Evolutionary conservation across 1,140 invertebrate species (phyloP).

Genomic region (Samia ricini): DNA sequence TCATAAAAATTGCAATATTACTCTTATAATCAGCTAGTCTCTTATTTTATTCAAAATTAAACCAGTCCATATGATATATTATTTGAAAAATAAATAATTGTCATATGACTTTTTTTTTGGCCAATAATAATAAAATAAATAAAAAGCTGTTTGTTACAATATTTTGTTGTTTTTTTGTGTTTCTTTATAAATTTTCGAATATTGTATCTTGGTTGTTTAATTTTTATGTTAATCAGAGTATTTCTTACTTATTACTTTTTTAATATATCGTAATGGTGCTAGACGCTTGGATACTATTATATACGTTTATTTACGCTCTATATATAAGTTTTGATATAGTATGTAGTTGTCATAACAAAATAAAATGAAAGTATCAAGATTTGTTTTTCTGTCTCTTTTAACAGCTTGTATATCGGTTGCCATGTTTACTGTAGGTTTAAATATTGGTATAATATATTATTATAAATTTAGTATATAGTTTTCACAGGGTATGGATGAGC

Average conservation of each 20-base stretch:
- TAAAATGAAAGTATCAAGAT: no score
- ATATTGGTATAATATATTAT: neutral
- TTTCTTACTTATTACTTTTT: neutral
- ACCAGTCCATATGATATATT: slow-evolving; percentile 26
- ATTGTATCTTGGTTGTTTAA: slow-evolving; percentile 67
- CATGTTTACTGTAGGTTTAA: neutral
- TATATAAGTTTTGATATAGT: slow-evolving; percentile 38
- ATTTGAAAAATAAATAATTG: neutral
- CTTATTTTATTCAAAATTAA: slow-evolving; percentile 55
- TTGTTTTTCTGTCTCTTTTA: neutral
- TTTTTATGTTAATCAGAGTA: slow-evolving; percentile 46
- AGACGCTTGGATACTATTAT: slow-evolving; percentile 59
- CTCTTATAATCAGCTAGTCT: slow-evolving; percentile 61
- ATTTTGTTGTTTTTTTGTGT: slow-evolving; percentile 49
- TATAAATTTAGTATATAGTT: slow-evolving; percentile 32
- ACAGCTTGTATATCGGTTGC: neutral
- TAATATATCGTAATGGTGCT: slow-evolving; percentile 73
- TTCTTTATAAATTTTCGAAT: slow-evolving; percentile 57
- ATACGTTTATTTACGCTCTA: slow-evolving; percentile 55
- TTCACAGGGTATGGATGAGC: slow-evolving; percentile 52
- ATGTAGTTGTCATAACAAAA: no score
- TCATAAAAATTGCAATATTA: slow-evolving; percentile 37
- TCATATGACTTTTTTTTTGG: slow-evolving; percentile 22
- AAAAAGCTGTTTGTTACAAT: slow-evolving; percentile 53
- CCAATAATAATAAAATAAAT: slow-evolving; percentile 15